A percentile compares a stretch with the other conserved stretches of the same genome.
Conservation (phyloP, 2,888 invertebrate species). For the Patella caerulea region DNA sequence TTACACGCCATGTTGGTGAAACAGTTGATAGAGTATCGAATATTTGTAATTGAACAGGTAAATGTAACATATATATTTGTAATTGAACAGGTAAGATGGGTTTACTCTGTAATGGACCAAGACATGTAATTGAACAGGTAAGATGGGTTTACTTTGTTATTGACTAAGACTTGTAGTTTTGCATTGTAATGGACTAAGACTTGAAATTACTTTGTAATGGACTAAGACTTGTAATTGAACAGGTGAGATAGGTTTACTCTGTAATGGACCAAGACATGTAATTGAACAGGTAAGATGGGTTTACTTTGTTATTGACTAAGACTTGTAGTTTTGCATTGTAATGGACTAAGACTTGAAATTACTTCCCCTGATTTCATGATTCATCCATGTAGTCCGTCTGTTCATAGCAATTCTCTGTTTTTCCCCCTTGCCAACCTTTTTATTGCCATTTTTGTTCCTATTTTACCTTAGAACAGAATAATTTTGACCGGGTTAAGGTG, state of each 20-base stretch:
- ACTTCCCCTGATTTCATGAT: too few relatives aligned
- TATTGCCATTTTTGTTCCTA: neutral
- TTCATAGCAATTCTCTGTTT: too few relatives aligned
- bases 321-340: neutral
- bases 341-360: neutral
- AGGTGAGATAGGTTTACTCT: too few relatives aligned
- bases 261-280: too few relatives aligned
- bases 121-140: neutral
- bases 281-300: too few relatives aligned
- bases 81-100: neutral
- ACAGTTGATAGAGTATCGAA: conserved; percentile 58
- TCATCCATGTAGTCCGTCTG: too few relatives aligned
- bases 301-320: too few relatives aligned
- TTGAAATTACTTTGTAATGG: neutral
- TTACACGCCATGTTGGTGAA: conserved; percentile 61
- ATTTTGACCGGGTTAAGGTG: neutral
- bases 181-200: neutral
- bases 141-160: too few relatives aligned
- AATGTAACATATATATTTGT: neutral
- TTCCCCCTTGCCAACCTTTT: neutral
- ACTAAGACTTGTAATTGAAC: neutral
- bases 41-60: conserved; percentile 67
- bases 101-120: neutral
- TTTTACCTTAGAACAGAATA: neutral
- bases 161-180: too few relatives aligned